Evolutionary conservation across 2,113 vertebrate species (phyloP), one percentile per base, ranked within the genome.

Genomic region (Egretta garzetta): DNA sequence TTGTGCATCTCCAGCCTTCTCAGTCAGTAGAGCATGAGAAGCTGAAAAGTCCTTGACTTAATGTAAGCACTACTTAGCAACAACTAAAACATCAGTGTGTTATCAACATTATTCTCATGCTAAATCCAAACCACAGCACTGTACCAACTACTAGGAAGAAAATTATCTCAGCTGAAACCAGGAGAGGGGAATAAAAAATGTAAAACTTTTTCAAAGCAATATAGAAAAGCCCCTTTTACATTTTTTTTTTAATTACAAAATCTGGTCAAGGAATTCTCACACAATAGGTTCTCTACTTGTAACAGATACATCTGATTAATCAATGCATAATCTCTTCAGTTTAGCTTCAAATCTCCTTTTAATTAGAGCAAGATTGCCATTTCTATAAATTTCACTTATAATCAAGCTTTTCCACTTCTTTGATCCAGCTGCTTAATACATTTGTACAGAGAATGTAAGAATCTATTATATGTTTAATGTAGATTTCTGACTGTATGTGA

Each of bases 341-440:
- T 98, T 99, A 75, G 98, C 92, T 53, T 83, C 82, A 86, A 98
- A 99, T 21, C 98, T 97, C 80, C 98, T 98, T 89, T 87, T 84
- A 96, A 98, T 98, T 19, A 83, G 43, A 91, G 98, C 95, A 27
- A 99, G 80, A 88, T 98, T 87, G 58, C 33, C 33, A 39, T 99
- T 98, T 23, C 98, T 98, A n/a, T 96, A 98, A 47, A 91, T 94
- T 82, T 95, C 52, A 98, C 88, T 99, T 95, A 96, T 98, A 99
- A 23, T 95, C 96, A 56, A 98, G 23, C 26, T 75, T 94, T 53
- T 95, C 56, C 58, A 99, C 82, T 71, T 97, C 86, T 50, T 95
- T 88, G n/a, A 99, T 95, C 71, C 98, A 98, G 47, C 35, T 96
- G 50, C 67, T 96, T 58, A 99, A 96, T 91, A 95, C 98, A 80